These are phyloP conservation scores for Ciconia boyciana DNA, from an alignment of 2,113 vertebrate species.

Conservation along the genomic window DNA sequence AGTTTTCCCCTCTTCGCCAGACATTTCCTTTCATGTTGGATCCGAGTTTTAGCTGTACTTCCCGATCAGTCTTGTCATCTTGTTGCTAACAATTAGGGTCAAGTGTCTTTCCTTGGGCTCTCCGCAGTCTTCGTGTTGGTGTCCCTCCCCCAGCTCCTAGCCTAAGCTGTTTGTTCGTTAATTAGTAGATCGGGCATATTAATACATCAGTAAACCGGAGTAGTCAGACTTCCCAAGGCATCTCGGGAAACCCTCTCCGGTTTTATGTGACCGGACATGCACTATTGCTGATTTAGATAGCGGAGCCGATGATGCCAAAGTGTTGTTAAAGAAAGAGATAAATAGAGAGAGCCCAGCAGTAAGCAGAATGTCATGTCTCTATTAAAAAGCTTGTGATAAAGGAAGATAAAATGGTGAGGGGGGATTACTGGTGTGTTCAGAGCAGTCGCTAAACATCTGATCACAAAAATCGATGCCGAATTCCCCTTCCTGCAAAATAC, in stretches of 20 bases:
- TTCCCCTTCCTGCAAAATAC: neutral
- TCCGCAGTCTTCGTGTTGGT: neutral
- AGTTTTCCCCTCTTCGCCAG: constrained; percentile 13
- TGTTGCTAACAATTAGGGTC: constrained; percentile 62
- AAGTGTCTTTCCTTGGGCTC: constrained; percentile 57
- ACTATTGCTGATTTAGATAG: constrained; percentile 59
- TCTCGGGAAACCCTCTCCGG: constrained; percentile 56
- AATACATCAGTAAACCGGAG: constrained; percentile 59
- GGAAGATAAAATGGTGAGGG: constrained; percentile 62
- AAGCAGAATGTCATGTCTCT: constrained; percentile 69
- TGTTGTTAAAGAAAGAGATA: constrained; percentile 67
- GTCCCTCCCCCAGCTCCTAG: constrained; percentile 58
- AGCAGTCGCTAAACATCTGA: constrained; percentile 55
- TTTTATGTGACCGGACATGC: constrained; percentile 65
- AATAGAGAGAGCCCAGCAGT: constrained; percentile 57
- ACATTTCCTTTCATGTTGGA: constrained; percentile 55
- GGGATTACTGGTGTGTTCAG: constrained; percentile 54
- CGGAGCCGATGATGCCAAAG: constrained; percentile 51
- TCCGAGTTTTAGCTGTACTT: constrained; percentile 26
- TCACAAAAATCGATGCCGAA: constrained; percentile 55
- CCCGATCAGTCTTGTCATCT: constrained; percentile 46
- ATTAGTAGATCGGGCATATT: constrained; percentile 66
- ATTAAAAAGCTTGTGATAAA: constrained; percentile 70
- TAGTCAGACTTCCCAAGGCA: constrained; percentile 61
- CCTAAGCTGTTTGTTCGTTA: constrained; percentile 66